These are phyloP conservation scores for Cardiocondyla obscurior DNA, from an alignment of 1,140 invertebrate species.

Conservation along the genomic window DNA sequence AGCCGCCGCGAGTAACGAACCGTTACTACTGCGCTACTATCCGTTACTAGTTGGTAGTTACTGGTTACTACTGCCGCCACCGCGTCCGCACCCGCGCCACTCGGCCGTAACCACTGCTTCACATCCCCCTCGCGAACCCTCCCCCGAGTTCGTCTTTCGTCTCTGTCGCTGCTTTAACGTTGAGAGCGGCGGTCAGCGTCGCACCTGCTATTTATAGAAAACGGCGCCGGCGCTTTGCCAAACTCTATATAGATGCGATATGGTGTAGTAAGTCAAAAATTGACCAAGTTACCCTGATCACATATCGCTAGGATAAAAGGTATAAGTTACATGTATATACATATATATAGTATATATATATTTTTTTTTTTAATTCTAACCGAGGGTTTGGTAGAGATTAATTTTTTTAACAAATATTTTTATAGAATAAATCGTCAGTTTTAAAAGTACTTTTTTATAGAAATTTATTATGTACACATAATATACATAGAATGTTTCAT, in stretches of 20 bases:
- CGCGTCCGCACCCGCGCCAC: too few relatives aligned
- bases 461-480: too few relatives aligned
- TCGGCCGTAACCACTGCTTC: constrained; percentile 43
- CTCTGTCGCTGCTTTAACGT: constrained; percentile 55
- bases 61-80: constrained; percentile 39
- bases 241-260: constrained; percentile 69
- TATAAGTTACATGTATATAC: not conserved
- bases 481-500: not conserved
- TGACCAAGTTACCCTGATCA: not conserved
- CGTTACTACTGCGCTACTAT: constrained; percentile 45
- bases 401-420: not conserved
- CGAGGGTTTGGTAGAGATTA: not conserved
- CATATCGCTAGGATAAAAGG: not conserved
- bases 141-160: constrained; percentile 20
- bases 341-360: too few relatives aligned
- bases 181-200: constrained; percentile 57
- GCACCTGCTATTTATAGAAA: constrained; percentile 73
- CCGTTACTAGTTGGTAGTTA: too few relatives aligned
- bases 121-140: not conserved
- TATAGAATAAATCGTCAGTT: not conserved
- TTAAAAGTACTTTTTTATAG: not conserved
- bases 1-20: constrained; percentile 23
- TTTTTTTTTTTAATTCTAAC: not conserved
- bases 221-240: constrained; percentile 75
- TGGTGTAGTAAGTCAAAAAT: constrained; percentile 47